Conservation (phyloP, 2,888 invertebrate species). For the Lithophane leautieri region DNA sequence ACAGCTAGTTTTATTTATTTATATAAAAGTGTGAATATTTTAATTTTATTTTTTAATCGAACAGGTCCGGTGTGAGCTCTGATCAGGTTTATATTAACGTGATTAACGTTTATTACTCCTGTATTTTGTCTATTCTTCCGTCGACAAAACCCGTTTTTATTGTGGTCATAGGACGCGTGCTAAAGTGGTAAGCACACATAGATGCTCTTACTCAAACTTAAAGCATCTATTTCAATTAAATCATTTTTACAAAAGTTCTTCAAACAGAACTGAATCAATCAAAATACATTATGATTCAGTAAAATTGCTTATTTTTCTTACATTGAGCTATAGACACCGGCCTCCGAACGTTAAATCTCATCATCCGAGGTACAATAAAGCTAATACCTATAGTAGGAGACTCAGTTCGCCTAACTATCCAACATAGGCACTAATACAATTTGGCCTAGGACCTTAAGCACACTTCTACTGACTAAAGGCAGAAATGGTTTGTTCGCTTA, state of each 20-base stretch:
- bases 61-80: conserved; percentile 35
- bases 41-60: conserved; percentile 19
- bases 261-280: neutral
- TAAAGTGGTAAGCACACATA: neutral
- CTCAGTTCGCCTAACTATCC: conserved; percentile 64
- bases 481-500: neutral
- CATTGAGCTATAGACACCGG: conserved; percentile 19
- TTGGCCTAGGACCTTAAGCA: conserved; percentile 58
- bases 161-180: too few species aligned
- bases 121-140: too few species aligned
- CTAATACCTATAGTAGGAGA: conserved; percentile 60
- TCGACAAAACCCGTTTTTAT: too few species aligned
- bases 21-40: conserved; percentile 74
- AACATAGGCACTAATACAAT: conserved; percentile 66
- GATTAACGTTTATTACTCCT: neutral
- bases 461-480: conserved; percentile 33
- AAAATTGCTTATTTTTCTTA: neutral
- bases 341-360: conserved; percentile 26
- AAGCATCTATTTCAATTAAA: too few species aligned
- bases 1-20: conserved; percentile 73
- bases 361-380: conserved; percentile 53
- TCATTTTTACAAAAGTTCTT: too few species aligned
- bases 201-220: too few species aligned
- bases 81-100: neutral
- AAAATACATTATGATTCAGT: neutral